Conservation (phyloP, 2,797 vertebrate genomes). For the Kryptolebias ocellatus region DNA sequence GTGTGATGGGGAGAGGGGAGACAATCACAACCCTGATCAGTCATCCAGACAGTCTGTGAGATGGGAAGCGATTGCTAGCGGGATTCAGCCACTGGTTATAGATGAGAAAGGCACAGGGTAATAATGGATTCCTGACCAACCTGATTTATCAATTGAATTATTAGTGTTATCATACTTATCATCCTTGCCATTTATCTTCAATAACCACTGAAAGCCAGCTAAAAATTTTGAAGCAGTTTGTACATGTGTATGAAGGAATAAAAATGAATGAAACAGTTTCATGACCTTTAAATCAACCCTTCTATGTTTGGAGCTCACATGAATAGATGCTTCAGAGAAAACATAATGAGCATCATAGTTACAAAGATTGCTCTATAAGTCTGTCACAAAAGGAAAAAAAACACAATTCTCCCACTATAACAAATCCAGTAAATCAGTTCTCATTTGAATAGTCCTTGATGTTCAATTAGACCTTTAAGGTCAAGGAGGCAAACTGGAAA, state of each 20-base stretch:
- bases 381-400: constrained; percentile 4
- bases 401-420: neutral
- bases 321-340: constrained; percentile 2
- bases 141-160: constrained; percentile 77
- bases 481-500: constrained; percentile 48
- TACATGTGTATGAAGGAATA: neutral
- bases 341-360: constrained; percentile 3
- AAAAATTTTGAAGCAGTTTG: constrained; percentile 38
- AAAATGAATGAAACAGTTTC: constrained; percentile 14
- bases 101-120: constrained; percentile 68
- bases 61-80: constrained; percentile 78
- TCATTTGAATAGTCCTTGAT: constrained; percentile 23
- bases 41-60: constrained; percentile 78
- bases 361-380: constrained; percentile 6
- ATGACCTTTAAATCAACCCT: constrained; percentile 43
- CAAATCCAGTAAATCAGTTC: constrained; percentile 10
- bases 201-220: constrained; percentile 53
- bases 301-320: constrained; percentile 31
- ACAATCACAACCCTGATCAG: constrained; percentile 78
- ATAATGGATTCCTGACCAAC: constrained; percentile 74
- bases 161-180: constrained; percentile 69
- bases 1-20: constrained; percentile 62
- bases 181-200: constrained; percentile 57
- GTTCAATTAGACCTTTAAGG: constrained; percentile 41
- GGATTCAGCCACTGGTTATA: constrained; percentile 75